phyloP scores from a whole-genome alignment of 1,140 invertebrate genomes.

The honey bee (Apis mellifera) region Amel_HAv3.1 CM009938.2:2562001-2562500 shows the following conservation, averaged over 20 bases:
- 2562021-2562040: too few relatives aligned
- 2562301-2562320: conserved; percentile 29
- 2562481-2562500: too few relatives aligned
- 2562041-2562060: too few relatives aligned
- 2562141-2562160: conserved; percentile 17
- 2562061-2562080: background rate
- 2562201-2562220: conserved; percentile 25
- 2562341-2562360: background rate
- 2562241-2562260: conserved; percentile 13
- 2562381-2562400: too few relatives aligned
- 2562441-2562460: too few relatives aligned
- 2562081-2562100: background rate
- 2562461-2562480: too few relatives aligned
- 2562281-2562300: conserved; percentile 28
- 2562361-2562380: background rate
- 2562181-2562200: conserved; percentile 32
- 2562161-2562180: conserved; percentile 40
- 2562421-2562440: too few relatives aligned
- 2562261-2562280: conserved; percentile 39
- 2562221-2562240: conserved; percentile 44
- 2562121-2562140: conserved; percentile 12
- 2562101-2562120: background rate
- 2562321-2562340: conserved; percentile 16
- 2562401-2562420: too few relatives aligned
- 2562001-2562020: too few relatives aligned